These are phyloP conservation scores for Hexactinellida sp. DNA, from an alignment of 37 sponge, comb jelly and placozoan genomes.

Conservation along the genomic window DNA sequence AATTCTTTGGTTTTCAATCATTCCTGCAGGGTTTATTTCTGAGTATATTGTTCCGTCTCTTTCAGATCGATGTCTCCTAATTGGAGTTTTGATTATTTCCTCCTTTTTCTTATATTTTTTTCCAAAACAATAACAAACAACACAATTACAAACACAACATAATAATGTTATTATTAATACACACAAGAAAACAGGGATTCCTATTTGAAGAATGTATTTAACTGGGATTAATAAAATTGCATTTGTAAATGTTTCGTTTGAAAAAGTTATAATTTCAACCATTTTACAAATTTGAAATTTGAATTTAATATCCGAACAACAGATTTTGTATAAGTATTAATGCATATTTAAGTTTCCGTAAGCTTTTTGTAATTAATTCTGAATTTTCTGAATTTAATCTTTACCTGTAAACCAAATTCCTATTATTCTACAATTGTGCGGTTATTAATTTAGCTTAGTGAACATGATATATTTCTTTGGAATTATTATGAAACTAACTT, in stretches of 20 bases:
- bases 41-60: neutral
- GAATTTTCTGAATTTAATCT: too few species aligned
- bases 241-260: neutral
- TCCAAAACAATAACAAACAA: conserved; percentile 7
- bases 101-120: neutral
- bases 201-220: neutral
- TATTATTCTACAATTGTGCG: too few species aligned
- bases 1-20: neutral
- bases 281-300: neutral
- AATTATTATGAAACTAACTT: too few species aligned
- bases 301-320: too few species aligned
- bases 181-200: neutral
- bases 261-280: neutral
- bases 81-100: too few species aligned
- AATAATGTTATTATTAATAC: neutral
- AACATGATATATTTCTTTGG: too few species aligned
- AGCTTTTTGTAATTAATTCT: too few species aligned
- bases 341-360: too few species aligned
- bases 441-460: too few species aligned
- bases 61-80: neutral
- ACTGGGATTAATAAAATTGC: neutral
- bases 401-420: too few species aligned
- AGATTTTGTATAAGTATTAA: too few species aligned
- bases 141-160: neutral
- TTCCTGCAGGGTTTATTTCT: neutral